A percentile compares a stretch with the other conserved stretches of the same genome.
These are phyloP conservation scores for Platyrinchus mystaceus DNA, from an alignment of 2,797 vertebrate genomes.

Conservation along the genomic window DNA sequence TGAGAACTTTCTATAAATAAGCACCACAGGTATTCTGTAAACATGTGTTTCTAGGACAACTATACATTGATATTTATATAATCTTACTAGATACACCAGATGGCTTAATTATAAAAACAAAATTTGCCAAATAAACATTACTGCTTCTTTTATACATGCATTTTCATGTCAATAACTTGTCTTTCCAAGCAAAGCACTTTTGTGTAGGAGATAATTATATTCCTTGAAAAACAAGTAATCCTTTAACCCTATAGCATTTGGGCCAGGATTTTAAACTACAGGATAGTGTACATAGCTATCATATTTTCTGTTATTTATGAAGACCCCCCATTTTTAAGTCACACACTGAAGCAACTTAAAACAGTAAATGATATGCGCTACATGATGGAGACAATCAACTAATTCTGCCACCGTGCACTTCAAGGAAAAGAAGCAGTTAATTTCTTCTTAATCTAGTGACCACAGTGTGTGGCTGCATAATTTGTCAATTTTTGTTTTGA, in stretches of 20 bases:
- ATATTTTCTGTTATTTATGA: not conserved
- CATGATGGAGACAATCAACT: fast-evolving
- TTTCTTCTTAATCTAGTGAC: not conserved
- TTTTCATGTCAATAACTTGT: not conserved
- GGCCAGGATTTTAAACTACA: not conserved
- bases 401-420: not conserved
- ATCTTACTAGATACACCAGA: not conserved
- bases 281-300: not conserved
- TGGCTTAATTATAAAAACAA: not conserved
- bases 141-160: not conserved
- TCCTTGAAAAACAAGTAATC: not conserved
- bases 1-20: not conserved
- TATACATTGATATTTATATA: not conserved
- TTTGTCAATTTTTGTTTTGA: not conserved
- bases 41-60: not conserved
- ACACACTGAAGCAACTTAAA: not conserved
- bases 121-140: not conserved
- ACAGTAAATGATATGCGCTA: fast-evolving
- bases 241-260: not conserved
- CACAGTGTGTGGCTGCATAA: not conserved
- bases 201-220: not conserved
- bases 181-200: not conserved
- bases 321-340: not conserved
- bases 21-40: not conserved
- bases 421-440: not conserved